These are phyloP conservation scores for Nymphalis c-album DNA, from an alignment of 2,888 invertebrate genomes.

Conservation along the genomic window DNA sequence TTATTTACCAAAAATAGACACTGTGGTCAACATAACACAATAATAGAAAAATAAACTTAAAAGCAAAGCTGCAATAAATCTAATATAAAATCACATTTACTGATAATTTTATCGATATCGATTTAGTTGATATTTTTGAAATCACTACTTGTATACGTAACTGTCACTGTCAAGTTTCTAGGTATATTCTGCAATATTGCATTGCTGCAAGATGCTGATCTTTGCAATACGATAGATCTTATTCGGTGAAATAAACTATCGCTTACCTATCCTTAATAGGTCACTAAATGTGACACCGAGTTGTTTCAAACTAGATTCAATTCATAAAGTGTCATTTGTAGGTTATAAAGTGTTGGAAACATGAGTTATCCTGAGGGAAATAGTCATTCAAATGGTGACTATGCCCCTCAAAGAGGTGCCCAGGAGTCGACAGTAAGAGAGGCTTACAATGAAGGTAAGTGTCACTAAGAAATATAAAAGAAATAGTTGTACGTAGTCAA, in stretches of 20 bases:
- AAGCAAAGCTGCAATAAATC: no score
- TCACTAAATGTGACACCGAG: conserved; percentile 8
- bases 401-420: conserved; percentile 45
- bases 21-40: no score
- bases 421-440: conserved; percentile 53
- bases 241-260: conserved; percentile 14
- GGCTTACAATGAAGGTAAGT: conserved; percentile 67
- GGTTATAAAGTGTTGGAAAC: conserved; percentile 47
- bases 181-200: conserved; percentile 16
- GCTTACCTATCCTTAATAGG: conserved; percentile 16
- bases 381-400: conserved; percentile 50
- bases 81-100: no score
- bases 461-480: conserved; percentile 9
- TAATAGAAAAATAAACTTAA: no score
- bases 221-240: conserved; percentile 29
- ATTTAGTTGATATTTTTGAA: background rate
- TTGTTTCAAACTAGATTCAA: conserved; percentile 1
- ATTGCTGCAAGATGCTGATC: conserved; percentile 24
- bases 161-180: conserved; percentile 15
- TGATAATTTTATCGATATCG: conserved; percentile 5
- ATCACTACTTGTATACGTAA: background rate
- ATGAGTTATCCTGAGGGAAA: conserved; percentile 68
- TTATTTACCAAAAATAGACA: no score
- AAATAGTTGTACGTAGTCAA: background rate
- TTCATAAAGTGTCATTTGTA: conserved; percentile 8